Conservation (phyloP, 2,797 vertebrate genomes). For the Picus viridis region DNA sequence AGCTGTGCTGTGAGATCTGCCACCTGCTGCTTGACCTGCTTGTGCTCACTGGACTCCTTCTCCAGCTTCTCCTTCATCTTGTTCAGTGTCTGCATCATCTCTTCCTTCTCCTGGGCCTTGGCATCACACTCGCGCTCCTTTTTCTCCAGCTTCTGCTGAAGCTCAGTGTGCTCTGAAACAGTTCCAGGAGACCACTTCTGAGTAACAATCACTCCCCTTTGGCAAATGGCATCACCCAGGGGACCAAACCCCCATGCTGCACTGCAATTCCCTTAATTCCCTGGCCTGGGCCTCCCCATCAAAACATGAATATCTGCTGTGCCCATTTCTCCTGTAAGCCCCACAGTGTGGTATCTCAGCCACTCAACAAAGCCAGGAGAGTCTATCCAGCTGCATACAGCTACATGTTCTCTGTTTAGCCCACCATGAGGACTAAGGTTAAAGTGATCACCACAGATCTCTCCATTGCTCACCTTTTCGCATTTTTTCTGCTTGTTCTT, state of each 20-base stretch:
- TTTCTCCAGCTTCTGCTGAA: slow-evolving; percentile 96
- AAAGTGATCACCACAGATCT: fast-evolving
- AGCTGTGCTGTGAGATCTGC: slow-evolving; percentile 87
- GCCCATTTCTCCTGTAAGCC: background rate
- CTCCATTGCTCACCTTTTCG: slow-evolving; percentile 87
- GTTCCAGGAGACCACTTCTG: background rate
- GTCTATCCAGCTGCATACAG: background rate
- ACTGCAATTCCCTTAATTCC: background rate
- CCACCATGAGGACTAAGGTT: fast-evolving
- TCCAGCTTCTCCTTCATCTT: slow-evolving; percentile 99
- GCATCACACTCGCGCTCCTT: slow-evolving; percentile 97
- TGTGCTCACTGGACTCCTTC: slow-evolving; percentile 92
- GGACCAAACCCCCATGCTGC: background rate
- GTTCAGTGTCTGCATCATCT: slow-evolving; percentile 99
- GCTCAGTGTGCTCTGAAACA: slow-evolving; percentile 90
- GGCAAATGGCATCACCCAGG: fast-evolving
- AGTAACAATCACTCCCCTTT: background rate
- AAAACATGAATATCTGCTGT: background rate
- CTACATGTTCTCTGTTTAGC: background rate
- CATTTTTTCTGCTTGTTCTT: slow-evolving; percentile 99
- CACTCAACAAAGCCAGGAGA: background rate
- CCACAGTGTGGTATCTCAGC: fast-evolving
- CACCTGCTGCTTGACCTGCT: slow-evolving; percentile 95
- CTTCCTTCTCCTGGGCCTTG: slow-evolving; percentile 98
- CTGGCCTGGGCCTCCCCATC: background rate